Conservation (phyloP, 2,888 invertebrate species). For the Bellardia pandia region DNA sequence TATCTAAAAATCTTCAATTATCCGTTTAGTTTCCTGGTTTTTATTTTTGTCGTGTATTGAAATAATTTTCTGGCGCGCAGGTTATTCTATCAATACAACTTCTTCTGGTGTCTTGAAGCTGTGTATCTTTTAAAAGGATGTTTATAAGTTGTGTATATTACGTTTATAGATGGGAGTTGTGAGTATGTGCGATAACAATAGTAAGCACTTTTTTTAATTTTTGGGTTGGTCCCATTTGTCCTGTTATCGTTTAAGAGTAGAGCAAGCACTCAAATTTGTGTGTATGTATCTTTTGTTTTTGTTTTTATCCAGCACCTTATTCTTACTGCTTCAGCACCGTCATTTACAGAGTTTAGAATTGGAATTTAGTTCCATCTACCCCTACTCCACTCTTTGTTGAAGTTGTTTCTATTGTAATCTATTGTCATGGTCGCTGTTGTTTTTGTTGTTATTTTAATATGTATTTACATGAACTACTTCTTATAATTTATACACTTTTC, state of each 20-base stretch:
- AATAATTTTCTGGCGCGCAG: constrained; percentile 68
- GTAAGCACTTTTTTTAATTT: constrained; percentile 53
- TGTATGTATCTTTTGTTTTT: constrained; percentile 67
- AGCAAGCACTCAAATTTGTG: neutral
- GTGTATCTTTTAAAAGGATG: constrained; percentile 8
- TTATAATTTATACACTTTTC: constrained; percentile 60
- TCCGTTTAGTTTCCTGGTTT: constrained; percentile 32
- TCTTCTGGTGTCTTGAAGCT: neutral
- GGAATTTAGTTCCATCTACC: neutral
- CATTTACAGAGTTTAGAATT: neutral
- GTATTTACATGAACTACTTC: constrained; percentile 61
- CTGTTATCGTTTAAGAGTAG: constrained; percentile 59
- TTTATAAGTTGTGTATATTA: neutral
- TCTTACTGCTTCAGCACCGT: constrained; percentile 43
- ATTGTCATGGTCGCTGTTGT: constrained; percentile 30
- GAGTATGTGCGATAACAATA: constrained; percentile 14
- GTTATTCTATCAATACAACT: constrained; percentile 58
- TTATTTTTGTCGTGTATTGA: constrained; percentile 1
- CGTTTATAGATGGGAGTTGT: neutral
- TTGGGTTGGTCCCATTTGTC: constrained; percentile 74
- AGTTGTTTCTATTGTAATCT: constrained; percentile 28
- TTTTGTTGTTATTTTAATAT: constrained; percentile 41
- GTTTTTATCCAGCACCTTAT: constrained; percentile 47
- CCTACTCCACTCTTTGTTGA: neutral
- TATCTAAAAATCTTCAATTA: constrained; percentile 42